Evolutionary conservation across 1,140 invertebrate genomes (phyloP).

Genomic region (Bombus consobrinus): DNA sequence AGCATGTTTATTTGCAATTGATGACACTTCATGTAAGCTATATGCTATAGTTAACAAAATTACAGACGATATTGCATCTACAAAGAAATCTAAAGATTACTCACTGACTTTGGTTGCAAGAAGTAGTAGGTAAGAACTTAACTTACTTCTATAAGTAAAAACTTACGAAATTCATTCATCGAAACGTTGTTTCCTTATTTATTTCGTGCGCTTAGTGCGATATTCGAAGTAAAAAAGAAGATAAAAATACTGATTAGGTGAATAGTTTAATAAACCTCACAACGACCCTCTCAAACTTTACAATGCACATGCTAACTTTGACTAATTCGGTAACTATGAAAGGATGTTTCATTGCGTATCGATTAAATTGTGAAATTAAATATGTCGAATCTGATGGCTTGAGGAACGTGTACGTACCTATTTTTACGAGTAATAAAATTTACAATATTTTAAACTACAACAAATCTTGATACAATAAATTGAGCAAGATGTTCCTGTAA

Average conservation of each 20-base stretch:
- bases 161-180: neutral
- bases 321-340: constrained; percentile 23
- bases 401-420: constrained; percentile 35
- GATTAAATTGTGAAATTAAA: neutral
- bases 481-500: constrained; percentile 59
- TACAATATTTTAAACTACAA: constrained; percentile 50
- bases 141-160: neutral
- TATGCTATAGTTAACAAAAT: constrained; percentile 41
- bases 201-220: neutral
- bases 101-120: constrained; percentile 11
- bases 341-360: neutral
- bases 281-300: neutral
- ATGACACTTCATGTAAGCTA: neutral
- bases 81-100: constrained; percentile 8
- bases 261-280: neutral
- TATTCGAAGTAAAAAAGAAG: neutral
- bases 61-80: constrained; percentile 10
- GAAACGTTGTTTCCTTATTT: neutral
- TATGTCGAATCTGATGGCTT: constrained; percentile 2
- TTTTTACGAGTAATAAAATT: constrained; percentile 44
- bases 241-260: neutral
- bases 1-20: neutral
- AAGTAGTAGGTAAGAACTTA: neutral
- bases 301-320: neutral
- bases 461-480: constrained; percentile 53